These are phyloP conservation scores for Plagodis dolabraria DNA, from an alignment of 2,888 invertebrate genomes.

Conservation along the genomic window DNA sequence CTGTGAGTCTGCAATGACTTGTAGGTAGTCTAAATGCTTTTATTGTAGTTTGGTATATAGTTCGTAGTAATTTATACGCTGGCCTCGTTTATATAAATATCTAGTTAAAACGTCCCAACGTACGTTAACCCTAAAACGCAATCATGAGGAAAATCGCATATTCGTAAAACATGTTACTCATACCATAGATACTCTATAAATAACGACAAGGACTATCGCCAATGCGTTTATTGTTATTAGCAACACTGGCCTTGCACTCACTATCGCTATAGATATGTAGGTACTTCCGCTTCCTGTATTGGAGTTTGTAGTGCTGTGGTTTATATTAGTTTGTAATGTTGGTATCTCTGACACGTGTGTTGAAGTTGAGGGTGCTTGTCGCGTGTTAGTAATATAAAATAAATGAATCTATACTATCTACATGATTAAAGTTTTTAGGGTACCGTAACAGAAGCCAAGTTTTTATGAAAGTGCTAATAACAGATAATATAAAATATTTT, in stretches of 20 bases:
- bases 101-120: conserved; percentile 4
- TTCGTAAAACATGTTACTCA: conserved; percentile 6
- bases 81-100: not conserved
- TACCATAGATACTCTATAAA: conserved; percentile 7
- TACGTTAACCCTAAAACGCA: conserved; percentile 25
- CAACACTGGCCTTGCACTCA: conserved; percentile 46
- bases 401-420: too few species aligned
- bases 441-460: too few species aligned
- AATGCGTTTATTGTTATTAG: conserved; percentile 25
- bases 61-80: too few species aligned
- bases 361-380: too few species aligned
- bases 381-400: too few species aligned
- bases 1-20: too few species aligned
- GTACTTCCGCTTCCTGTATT: conserved; percentile 53
- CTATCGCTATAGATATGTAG: conserved; percentile 40
- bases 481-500: too few species aligned
- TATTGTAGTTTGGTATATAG: too few species aligned
- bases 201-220: conserved; percentile 18
- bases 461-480: too few species aligned
- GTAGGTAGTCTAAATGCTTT: too few species aligned
- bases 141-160: conserved; percentile 29
- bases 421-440: too few species aligned
- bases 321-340: conserved; percentile 1
- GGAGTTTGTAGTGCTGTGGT: conserved; percentile 5
- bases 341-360: not conserved